Evolutionary conservation across 2,797 vertebrate genomes (phyloP).

Genomic region (Basileuterus tristriatus): DNA sequence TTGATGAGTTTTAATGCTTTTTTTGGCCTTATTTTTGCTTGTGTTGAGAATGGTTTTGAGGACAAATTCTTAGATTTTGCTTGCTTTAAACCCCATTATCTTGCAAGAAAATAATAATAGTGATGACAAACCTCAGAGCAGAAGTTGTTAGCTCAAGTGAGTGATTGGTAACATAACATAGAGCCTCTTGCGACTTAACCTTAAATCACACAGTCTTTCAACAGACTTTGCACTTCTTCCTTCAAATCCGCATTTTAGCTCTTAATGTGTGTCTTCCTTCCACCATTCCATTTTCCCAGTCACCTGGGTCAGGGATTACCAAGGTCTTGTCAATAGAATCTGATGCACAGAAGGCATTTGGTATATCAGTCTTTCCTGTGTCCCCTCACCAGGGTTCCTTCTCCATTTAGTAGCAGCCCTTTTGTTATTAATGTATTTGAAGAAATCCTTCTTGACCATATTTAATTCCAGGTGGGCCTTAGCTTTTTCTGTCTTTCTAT

Average conservation of each 20-base stretch:
- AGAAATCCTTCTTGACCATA: background rate
- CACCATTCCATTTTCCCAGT: background rate
- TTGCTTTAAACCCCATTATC: background rate
- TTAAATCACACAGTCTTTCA: background rate
- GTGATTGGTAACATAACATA: background rate
- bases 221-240: background rate
- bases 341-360: background rate
- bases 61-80: background rate
- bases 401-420: background rate
- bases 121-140: background rate
- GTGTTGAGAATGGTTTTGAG: background rate
- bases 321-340: background rate
- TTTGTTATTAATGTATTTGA: background rate
- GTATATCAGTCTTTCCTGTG: background rate
- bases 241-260: background rate
- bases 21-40: background rate
- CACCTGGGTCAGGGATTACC: background rate
- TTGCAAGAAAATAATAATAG: background rate
- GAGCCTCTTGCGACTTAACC: background rate
- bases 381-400: background rate
- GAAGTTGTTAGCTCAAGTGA: background rate
- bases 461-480: background rate
- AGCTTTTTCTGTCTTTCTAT: background rate
- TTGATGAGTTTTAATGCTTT: background rate
- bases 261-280: background rate